Evolutionary conservation across 2,888 invertebrate genomes (phyloP).

Genomic region (Papilio elwesi): DNA sequence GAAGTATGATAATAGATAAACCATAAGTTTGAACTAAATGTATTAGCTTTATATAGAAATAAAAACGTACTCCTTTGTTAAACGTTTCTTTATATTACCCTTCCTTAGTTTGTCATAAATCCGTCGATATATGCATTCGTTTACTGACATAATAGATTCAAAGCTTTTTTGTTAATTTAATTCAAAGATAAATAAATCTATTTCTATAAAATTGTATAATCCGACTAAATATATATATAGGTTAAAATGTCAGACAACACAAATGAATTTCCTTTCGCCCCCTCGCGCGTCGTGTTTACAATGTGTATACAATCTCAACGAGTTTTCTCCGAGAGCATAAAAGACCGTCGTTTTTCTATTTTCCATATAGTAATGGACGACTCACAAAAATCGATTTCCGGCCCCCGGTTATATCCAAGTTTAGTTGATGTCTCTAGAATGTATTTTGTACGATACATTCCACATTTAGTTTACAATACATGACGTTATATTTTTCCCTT

Average conservation of each 20-base stretch:
- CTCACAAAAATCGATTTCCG: constrained; percentile 49
- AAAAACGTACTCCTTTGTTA: too few relatives aligned
- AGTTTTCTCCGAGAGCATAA: constrained; percentile 22
- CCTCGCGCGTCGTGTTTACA: constrained; percentile 8
- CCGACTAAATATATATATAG: background rate
- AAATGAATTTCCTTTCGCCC: background rate
- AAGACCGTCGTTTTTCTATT: constrained; percentile 42
- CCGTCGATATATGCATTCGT: too few relatives aligned
- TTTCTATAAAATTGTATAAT: constrained; percentile 1
- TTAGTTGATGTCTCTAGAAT: constrained; percentile 38
- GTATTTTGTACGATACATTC: constrained; percentile 20
- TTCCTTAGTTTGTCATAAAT: too few relatives aligned
- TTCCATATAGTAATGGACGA: constrained; percentile 49
- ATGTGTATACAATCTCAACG: constrained; percentile 17
- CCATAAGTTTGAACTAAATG: too few relatives aligned
- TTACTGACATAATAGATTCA: too few relatives aligned
- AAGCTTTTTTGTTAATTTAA: too few relatives aligned
- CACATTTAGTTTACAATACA: background rate
- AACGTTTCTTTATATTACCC: too few relatives aligned
- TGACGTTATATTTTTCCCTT: background rate
- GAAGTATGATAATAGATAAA: too few relatives aligned
- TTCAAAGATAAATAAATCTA: background rate
- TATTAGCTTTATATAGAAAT: too few relatives aligned
- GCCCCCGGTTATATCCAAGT: constrained; percentile 42
- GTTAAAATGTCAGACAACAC: background rate